These are phyloP conservation scores for Argyrosomus regius DNA, from an alignment of 2,797 vertebrate genomes.

Conservation along the genomic window DNA sequence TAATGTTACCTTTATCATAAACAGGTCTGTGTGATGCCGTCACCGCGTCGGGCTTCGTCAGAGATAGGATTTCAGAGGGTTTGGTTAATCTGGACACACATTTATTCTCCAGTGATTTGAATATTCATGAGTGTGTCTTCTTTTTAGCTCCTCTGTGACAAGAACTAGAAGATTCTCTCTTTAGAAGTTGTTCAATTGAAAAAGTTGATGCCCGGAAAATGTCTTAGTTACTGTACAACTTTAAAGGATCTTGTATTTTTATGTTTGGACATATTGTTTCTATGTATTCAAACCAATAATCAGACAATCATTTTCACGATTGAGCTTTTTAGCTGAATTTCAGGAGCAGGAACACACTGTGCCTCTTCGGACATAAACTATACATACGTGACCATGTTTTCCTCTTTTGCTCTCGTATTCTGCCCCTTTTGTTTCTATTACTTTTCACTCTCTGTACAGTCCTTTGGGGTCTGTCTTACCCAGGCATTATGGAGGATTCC, in stretches of 20 bases:
- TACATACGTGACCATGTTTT: too few species aligned
- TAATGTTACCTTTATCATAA: conserved; percentile 59
- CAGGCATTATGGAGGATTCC: too few species aligned
- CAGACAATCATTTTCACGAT: too few species aligned
- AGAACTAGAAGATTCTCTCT: not conserved
- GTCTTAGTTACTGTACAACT: not conserved
- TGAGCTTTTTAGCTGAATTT: too few species aligned
- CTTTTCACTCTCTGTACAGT: too few species aligned
- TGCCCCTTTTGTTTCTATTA: too few species aligned
- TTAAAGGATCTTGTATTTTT: not conserved
- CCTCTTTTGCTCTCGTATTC: too few species aligned
- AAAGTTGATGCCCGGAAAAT: not conserved
- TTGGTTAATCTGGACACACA: not conserved
- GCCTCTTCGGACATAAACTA: too few species aligned
- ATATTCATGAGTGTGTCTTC: not conserved
- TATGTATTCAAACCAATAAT: too few species aligned
- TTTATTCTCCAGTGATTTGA: not conserved
- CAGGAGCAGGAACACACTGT: too few species aligned
- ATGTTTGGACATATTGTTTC: not conserved
- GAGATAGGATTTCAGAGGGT: not conserved
- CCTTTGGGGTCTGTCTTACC: too few species aligned
- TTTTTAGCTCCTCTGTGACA: too few species aligned
- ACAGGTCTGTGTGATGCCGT: conserved; percentile 10
- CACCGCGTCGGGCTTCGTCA: not conserved
- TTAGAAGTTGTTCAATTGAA: not conserved